A percentile compares a stretch with the other conserved stretches of the same genome.
phyloP scores from a whole-genome alignment of 2,113 vertebrate species.

The Python bivittatus region DNA sequence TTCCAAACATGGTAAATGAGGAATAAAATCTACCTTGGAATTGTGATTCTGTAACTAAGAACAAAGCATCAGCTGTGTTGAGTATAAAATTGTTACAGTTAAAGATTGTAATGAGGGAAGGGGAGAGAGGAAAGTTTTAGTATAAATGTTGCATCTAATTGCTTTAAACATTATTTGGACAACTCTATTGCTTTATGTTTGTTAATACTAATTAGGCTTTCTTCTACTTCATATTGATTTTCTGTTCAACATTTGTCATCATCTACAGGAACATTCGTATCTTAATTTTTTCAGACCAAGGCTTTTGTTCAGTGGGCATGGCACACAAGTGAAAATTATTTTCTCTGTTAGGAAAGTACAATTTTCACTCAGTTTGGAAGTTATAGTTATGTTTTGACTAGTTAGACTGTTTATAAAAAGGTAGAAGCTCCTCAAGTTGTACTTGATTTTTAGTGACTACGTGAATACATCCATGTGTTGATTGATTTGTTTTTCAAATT shows the following conservation, averaged over 20 bases:
- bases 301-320: rapidly evolving
- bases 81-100: constrained; percentile 55
- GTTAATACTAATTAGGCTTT: constrained; percentile 53
- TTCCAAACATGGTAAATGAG: not conserved
- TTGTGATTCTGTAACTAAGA: constrained; percentile 54
- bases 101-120: constrained; percentile 55
- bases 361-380: not conserved
- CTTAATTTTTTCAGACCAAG: not conserved
- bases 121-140: constrained; percentile 59
- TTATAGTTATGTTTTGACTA: not conserved
- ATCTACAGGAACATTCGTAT: not conserved
- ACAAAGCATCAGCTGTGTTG: constrained; percentile 66
- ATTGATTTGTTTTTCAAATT: not conserved
- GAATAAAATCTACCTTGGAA: constrained; percentile 45
- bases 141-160: constrained; percentile 67
- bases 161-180: constrained; percentile 73
- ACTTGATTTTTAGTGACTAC: not conserved
- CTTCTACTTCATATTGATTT: constrained; percentile 45
- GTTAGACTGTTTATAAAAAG: not conserved
- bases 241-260: constrained; percentile 33
- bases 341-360: not conserved
- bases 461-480: not conserved
- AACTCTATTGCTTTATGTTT: constrained; percentile 71
- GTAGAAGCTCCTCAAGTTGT: not conserved
- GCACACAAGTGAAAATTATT: not conserved